phyloP scores from a whole-genome alignment of 1,140 invertebrate genomes.

The Hesperophylax magnus region DNA sequence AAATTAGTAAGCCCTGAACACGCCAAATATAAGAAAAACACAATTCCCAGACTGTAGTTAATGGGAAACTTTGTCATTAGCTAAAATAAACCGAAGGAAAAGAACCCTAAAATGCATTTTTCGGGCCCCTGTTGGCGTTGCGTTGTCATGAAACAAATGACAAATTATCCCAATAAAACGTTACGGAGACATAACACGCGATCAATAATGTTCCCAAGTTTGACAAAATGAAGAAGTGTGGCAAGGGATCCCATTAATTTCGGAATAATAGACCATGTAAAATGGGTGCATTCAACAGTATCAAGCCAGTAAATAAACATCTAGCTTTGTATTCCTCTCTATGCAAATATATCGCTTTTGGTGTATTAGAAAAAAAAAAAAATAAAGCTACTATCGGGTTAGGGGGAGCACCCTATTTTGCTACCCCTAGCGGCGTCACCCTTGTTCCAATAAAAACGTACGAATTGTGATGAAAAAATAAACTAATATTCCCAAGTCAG shows the following conservation, averaged over 20 bases:
- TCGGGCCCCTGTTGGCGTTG: not conserved
- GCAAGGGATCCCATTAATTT: constrained; percentile 3
- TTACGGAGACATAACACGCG: not conserved
- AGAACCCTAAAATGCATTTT: too few relatives aligned
- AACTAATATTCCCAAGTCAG: constrained; percentile 18
- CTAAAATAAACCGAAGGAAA: too few relatives aligned
- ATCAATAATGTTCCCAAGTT: not conserved
- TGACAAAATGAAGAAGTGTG: constrained; percentile 7
- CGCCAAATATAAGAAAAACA: too few relatives aligned
- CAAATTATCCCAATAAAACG: not conserved
- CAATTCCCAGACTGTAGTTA: too few relatives aligned
- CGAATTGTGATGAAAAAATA: constrained; percentile 35
- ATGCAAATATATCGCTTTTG: constrained; percentile 23
- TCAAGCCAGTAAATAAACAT: not conserved
- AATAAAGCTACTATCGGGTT: constrained; percentile 14
- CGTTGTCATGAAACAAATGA: not conserved
- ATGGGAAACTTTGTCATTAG: too few relatives aligned
- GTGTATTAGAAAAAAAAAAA: constrained; percentile 16
- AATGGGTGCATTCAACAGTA: constrained; percentile 20
- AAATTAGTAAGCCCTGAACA: too few relatives aligned
- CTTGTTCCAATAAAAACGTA: constrained; percentile 28
- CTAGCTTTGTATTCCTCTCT: not conserved
- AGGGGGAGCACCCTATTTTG: not conserved
- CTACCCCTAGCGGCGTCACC: not conserved
- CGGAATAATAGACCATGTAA: constrained; percentile 7